Evolutionary conservation across 2,797 vertebrate species (phyloP).

Genomic region (Sphaeramia orbicularis): DNA sequence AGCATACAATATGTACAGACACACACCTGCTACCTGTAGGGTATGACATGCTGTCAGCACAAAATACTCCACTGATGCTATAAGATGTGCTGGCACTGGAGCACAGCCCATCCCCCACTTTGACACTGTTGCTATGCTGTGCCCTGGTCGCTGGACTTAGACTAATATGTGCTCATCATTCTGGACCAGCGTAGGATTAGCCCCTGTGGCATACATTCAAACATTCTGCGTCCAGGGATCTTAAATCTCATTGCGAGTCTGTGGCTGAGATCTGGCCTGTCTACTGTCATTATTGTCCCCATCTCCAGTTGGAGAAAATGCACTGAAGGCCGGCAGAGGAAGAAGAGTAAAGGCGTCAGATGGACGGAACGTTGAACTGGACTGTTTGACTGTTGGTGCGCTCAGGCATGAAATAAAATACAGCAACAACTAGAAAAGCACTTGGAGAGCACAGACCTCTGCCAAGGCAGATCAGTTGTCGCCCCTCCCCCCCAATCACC

Average conservation of each 20-base stretch:
- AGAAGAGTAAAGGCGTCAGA: slow-evolving; percentile 40
- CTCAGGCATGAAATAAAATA: no score
- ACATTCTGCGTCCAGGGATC: slow-evolving; percentile 46
- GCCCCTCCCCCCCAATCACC: no score
- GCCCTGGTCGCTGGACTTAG: slow-evolving; percentile 68
- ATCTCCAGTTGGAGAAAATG: slow-evolving; percentile 59
- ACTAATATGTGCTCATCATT: slow-evolving; percentile 79
- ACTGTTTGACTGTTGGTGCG: no score
- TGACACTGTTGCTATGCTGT: slow-evolving; percentile 11
- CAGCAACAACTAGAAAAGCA: no score
- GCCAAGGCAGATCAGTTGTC: no score
- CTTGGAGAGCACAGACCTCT: no score
- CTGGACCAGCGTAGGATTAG: slow-evolving; percentile 76
- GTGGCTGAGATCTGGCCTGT: slow-evolving; percentile 70
- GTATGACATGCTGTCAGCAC: slow-evolving; percentile 36
- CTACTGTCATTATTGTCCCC: slow-evolving; percentile 77
- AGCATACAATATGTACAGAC: slow-evolving; percentile 14
- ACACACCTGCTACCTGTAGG: slow-evolving; percentile 64
- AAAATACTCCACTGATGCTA: slow-evolving; percentile 21
- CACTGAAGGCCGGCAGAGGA: slow-evolving; percentile 33
- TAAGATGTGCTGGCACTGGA: slow-evolving; percentile 41
- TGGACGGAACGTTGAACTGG: not conserved
- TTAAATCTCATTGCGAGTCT: slow-evolving; percentile 41
- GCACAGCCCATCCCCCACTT: slow-evolving; percentile 46
- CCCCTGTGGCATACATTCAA: slow-evolving; percentile 66